Base-by-base conservation (phyloP, 2,797 vertebrate species). In the Paedocypris micromegethes region DNA sequence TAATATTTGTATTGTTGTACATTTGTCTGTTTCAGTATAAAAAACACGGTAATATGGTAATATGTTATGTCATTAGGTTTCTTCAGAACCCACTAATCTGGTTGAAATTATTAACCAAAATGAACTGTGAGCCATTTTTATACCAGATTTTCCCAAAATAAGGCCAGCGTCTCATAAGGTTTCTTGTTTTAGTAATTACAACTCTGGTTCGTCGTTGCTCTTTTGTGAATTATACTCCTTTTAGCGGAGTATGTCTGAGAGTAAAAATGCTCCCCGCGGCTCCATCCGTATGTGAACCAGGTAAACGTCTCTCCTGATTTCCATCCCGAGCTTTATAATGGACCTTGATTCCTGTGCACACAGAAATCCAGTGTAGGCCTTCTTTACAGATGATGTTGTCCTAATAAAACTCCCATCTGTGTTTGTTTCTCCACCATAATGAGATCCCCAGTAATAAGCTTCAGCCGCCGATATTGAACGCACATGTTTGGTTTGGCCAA, bases 371-470 rank as follows among this genome's bases (percentile, higher is more conserved):
- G 23, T 40, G 4, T 46, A 63, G 59, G n/a, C 52, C 49, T 44
- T 5, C 4, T 7, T 63, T 44, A 56, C 9, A 8, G 9, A 70
- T 70, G 60, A 70, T 63, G 68, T 70, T 64, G 53, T 64, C 53
- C 60, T 58, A 44, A 52, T 64, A 70, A 62, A 63, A 50, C 60
- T 70, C 42, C 54, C 60, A 70, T 63, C 53, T 70, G 59, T 43
- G 23, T 63, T 57, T 56, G 41, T 63, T 63, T 70, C 60, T 4
- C 54, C 58, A 64, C 60, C 53, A 57, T 70, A 70, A 58, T 70
- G 68, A 70, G 47, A 70, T 52, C 37, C 37, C 23, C 60, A 40
- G 41, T 64, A 70, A 70, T 57, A 58, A 64, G 61, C 47, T 63
- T 42, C 60, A 70, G 46, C 53, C 38, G 53, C 51, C 53, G 39